These are phyloP conservation scores for Hemithea aestivaria DNA, from an alignment of 2,888 invertebrate genomes.

Conservation along the genomic window DNA sequence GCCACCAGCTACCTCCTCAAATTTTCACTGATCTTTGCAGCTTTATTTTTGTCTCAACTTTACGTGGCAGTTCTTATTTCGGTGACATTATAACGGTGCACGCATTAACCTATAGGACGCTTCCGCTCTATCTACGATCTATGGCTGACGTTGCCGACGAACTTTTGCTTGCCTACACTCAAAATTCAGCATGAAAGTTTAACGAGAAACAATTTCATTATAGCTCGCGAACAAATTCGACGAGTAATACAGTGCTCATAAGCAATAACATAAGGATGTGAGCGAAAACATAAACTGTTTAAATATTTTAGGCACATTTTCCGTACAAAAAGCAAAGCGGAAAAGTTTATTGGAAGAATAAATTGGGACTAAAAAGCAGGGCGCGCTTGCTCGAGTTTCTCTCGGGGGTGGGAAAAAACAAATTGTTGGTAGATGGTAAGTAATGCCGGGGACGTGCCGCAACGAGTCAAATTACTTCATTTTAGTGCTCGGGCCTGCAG, in stretches of 20 bases:
- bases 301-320: constrained; percentile 67
- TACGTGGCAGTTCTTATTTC: constrained; percentile 17
- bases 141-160: constrained; percentile 7
- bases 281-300: constrained; percentile 61
- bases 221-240: constrained; percentile 22
- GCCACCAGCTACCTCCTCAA: constrained; percentile 56
- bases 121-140: background rate
- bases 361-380: constrained; percentile 72
- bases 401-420: constrained; percentile 64
- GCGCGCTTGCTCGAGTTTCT: constrained; percentile 60
- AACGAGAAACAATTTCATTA: constrained; percentile 26
- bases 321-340: constrained; percentile 60
- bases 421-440: constrained; percentile 72
- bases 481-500: constrained; percentile 48
- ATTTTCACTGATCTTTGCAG: constrained; percentile 46
- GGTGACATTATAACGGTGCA: background rate
- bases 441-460: constrained; percentile 66
- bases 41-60: constrained; percentile 17
- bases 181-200: constrained; percentile 28
- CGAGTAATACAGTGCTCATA: constrained; percentile 33
- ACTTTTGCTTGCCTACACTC: constrained; percentile 31
- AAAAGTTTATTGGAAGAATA: constrained; percentile 70
- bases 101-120: too few species aligned
- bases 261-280: constrained; percentile 52
- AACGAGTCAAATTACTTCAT: constrained; percentile 65